Percentiles rank a stretch among this genome's conserved stretches.
Conservation (phyloP, 2,888 invertebrate genomes). For the Thera britannica region DNA sequence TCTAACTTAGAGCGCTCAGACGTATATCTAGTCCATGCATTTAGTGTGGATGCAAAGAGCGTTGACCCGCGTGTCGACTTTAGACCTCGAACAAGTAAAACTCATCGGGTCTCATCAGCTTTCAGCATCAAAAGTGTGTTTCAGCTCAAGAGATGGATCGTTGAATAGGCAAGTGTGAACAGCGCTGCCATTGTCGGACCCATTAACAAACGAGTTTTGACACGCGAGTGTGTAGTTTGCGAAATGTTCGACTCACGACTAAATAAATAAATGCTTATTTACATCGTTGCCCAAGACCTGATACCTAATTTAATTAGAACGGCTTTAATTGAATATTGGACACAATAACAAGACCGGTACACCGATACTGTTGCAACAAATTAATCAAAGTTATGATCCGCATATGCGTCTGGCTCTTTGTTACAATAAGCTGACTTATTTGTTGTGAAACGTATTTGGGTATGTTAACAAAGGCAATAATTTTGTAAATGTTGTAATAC, state of each 20-base stretch:
- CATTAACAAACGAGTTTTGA: conserved; percentile 79
- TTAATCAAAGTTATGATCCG: conserved; percentile 70
- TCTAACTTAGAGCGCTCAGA: too few species aligned
- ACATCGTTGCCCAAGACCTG: conserved; percentile 69
- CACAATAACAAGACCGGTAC: conserved; percentile 56
- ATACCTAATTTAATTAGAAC: conserved; percentile 79
- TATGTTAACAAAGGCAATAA: conserved; percentile 62
- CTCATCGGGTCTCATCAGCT: too few species aligned
- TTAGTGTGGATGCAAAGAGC: too few species aligned
- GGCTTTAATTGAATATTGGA: conserved; percentile 72
- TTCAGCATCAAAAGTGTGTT: background rate
- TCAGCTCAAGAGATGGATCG: conserved; percentile 73
- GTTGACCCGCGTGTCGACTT: too few species aligned
- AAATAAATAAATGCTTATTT: conserved; percentile 75
- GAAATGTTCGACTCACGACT: conserved; percentile 74
- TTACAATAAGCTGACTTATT: conserved; percentile 49
- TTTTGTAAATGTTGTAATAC: conserved; percentile 51
- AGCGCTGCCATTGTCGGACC: conserved; percentile 69
- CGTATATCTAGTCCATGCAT: too few species aligned
- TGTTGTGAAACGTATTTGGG: conserved; percentile 51
- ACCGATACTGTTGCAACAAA: conserved; percentile 60
- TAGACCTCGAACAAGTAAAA: too few species aligned
- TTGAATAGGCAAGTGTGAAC: conserved; percentile 80
- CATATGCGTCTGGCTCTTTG: conserved; percentile 54
- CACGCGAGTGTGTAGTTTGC: conserved; percentile 75